These are phyloP conservation scores for Drosophila sordidula DNA, from an alignment of 2,888 invertebrate species.

Conservation along the genomic window DNA sequence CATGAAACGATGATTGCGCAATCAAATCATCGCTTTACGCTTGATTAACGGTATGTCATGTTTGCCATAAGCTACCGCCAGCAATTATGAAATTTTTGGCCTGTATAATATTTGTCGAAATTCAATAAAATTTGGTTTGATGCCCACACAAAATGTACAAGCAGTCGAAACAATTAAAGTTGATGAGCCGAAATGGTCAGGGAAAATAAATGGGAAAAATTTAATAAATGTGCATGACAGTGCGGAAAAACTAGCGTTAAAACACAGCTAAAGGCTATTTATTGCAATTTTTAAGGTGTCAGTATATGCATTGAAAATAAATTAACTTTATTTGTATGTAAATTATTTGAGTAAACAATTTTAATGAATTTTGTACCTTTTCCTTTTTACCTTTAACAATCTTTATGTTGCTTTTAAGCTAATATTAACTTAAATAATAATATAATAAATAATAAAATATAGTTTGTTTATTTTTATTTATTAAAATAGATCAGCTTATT, in stretches of 20 bases:
- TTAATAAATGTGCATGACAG: slow-evolving; percentile 3
- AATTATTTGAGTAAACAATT: too few species aligned
- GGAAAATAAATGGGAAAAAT: not conserved
- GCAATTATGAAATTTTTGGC: slow-evolving; percentile 49
- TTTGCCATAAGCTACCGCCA: slow-evolving; percentile 40
- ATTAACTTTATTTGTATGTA: not conserved
- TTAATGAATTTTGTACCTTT: too few species aligned
- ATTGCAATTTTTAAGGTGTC: not conserved
- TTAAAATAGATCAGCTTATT: too few species aligned
- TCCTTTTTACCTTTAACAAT: not conserved
- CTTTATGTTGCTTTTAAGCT: too few species aligned
- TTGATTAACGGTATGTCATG: slow-evolving; percentile 67
- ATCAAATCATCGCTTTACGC: slow-evolving; percentile 75
- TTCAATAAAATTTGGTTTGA: slow-evolving; percentile 18
- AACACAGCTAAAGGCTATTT: not conserved
- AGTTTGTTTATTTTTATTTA: too few species aligned
- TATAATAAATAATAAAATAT: too few species aligned
- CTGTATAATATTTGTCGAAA: slow-evolving; percentile 26
- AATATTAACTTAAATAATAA: too few species aligned
- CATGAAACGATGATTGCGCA: slow-evolving; percentile 47
- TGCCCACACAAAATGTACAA: slow-evolving; percentile 3
- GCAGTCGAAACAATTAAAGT: slow-evolving; percentile 29
- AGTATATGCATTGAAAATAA: not conserved
- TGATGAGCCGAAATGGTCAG: slow-evolving; percentile 16
- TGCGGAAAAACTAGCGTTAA: not conserved